phyloP scores from a whole-genome alignment of 2,888 invertebrate species.

The Globia sparganii region DNA sequence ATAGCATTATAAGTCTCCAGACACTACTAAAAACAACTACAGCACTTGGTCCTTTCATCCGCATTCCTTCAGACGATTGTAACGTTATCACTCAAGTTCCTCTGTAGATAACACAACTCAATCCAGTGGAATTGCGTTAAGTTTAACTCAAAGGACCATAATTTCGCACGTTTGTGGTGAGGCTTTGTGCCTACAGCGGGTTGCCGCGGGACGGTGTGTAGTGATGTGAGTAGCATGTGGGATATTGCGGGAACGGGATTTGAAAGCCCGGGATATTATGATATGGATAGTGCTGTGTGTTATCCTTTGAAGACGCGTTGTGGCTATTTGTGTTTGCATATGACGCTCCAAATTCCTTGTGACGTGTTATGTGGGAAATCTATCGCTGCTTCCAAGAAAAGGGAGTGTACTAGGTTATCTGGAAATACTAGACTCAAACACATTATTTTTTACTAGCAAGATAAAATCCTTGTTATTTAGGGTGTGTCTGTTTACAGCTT shows the following conservation, averaged over 20 bases:
- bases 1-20: background rate
- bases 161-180: slow-evolving; percentile 63
- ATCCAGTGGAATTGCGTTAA: slow-evolving; percentile 58
- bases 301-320: slow-evolving; percentile 43
- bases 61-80: slow-evolving; percentile 42
- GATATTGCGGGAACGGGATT: slow-evolving; percentile 45
- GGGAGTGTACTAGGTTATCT: background rate
- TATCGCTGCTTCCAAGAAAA: background rate
- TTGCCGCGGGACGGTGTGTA: slow-evolving; percentile 39
- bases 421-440: background rate
- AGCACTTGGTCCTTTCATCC: slow-evolving; percentile 42
- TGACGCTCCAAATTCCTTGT: slow-evolving; percentile 15
- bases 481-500: background rate
- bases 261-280: slow-evolving; percentile 34
- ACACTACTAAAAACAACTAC: background rate
- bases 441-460: background rate
- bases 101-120: slow-evolving; percentile 44
- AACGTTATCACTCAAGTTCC: slow-evolving; percentile 56
- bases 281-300: slow-evolving; percentile 7
- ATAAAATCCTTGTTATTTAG: background rate
- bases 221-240: slow-evolving; percentile 36
- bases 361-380: background rate
- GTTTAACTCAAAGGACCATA: slow-evolving; percentile 65
- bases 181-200: slow-evolving; percentile 52
- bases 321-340: slow-evolving; percentile 24